Percentiles rank a stretch among this genome's conserved stretches.
Conservation (phyloP, 2,113 vertebrate species). For the Daboia siamensis region DNA sequence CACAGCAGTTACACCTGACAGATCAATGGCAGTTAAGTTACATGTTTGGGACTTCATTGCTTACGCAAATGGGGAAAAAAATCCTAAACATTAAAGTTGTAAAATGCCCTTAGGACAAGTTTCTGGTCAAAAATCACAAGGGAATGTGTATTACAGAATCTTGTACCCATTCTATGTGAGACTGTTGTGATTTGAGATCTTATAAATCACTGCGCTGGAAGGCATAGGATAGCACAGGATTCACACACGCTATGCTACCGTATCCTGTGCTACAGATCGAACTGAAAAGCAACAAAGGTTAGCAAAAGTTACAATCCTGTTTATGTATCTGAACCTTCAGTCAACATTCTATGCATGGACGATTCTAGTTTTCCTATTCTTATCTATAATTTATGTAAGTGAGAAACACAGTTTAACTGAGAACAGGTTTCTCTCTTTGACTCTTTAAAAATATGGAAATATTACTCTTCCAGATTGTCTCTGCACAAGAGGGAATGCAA, state of each 20-base stretch:
- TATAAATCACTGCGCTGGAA: background rate
- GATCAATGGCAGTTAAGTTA: slow-evolving; percentile 36
- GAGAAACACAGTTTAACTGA: background rate
- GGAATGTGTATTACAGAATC: background rate
- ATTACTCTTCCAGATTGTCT: background rate
- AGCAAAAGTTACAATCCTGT: background rate
- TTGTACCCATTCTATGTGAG: background rate
- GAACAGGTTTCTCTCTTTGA: background rate
- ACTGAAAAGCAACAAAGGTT: background rate
- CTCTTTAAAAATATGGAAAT: background rate
- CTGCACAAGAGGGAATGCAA: background rate
- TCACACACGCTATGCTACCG: background rate
- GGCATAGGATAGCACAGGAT: background rate
- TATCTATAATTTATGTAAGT: background rate
- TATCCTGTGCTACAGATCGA: background rate
- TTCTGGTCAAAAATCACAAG: background rate
- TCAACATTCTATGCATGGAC: background rate
- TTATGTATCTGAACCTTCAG: background rate
- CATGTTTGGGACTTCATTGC: slow-evolving; percentile 37
- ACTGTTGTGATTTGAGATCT: background rate
- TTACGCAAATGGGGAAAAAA: background rate
- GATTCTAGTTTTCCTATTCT: background rate
- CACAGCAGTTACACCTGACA: slow-evolving; percentile 17
- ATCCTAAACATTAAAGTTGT: background rate
- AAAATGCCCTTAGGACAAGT: background rate